Evolutionary conservation across 2,797 vertebrate species (phyloP), one percentile per base, ranked within the genome.

Genomic region (Oreochromis mossambicus): DNA sequence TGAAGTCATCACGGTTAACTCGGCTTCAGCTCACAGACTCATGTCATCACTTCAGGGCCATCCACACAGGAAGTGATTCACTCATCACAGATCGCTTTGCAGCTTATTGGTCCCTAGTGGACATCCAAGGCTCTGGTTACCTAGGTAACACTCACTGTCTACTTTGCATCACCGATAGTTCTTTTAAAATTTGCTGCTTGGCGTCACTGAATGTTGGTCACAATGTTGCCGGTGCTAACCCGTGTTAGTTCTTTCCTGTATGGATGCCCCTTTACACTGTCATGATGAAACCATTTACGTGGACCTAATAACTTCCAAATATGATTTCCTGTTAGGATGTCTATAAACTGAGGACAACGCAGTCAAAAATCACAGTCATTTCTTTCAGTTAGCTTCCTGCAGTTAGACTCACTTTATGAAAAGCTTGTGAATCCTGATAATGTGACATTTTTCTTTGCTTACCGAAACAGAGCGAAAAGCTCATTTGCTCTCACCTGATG

Each of bases 71-170:
- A 73, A 19, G 1, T 12, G 68, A 73, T 46, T 70, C 5, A 17
- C 41, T 70, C 38, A 0, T 68, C 63, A 41, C 12, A 3, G 34
- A 68, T 2, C 0, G 0, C 19, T 41, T 24, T 24, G 63, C 8
- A 66, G 36, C 61, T 41, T 8, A 24, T 48, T 73, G 15, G 66
- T 17, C 15, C 8, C 66, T 73, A 29, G 66, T 2, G 24, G 41
- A 26, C 14, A 70, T 17, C 15, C 38, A 70, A 70, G 21, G 38
- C 21, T 17, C 21, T 15, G 63, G 14, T 70, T 46, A 46, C 5
- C 14, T 17, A 46, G 66, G 14, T 17, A 70, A 46, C 55, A 1
- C 41, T 46, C 63, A 9, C 5, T 4, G 36, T 6, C 14, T 43
- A 26, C 66, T 70, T 26, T 43, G n/a, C 13, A 0, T 26, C 21